Conservation (phyloP, 2,888 invertebrate species). For the Synanthedon vespiformis region DNA sequence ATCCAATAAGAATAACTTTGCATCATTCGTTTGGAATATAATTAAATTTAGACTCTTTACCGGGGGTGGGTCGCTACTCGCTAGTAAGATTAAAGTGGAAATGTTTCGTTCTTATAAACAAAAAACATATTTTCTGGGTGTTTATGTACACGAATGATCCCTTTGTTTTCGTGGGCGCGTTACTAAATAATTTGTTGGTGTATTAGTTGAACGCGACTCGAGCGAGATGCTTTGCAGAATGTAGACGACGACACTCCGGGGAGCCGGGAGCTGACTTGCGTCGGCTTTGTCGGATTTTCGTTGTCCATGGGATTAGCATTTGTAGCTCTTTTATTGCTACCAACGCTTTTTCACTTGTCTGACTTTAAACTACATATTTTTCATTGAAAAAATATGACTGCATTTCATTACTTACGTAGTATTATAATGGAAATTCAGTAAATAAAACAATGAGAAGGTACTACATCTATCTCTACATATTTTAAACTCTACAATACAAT, state of each 20-base stretch:
- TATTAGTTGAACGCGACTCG: background rate
- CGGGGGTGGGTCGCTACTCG: too few relatives aligned
- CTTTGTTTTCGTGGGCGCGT: background rate
- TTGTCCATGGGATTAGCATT: slow-evolving; percentile 21
- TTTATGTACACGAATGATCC: background rate
- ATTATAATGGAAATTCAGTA: too few relatives aligned
- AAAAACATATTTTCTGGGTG: background rate
- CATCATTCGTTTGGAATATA: background rate
- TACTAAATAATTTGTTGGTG: background rate
- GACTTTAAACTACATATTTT: too few relatives aligned
- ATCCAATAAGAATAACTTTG: background rate
- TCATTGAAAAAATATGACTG: too few relatives aligned
- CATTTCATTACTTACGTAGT: too few relatives aligned
- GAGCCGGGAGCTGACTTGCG: slow-evolving; percentile 3
- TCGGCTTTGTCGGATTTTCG: slow-evolving; percentile 27
- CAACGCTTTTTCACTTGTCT: background rate
- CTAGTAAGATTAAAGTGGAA: too few relatives aligned
- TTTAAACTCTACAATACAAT: too few relatives aligned
- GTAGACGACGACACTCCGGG: background rate
- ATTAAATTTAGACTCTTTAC: background rate
- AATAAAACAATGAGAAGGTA: too few relatives aligned
- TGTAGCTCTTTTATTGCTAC: background rate
- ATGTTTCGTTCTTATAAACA: too few relatives aligned
- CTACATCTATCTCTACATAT: too few relatives aligned
- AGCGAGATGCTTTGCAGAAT: background rate